phyloP scores from a whole-genome alignment of 2,113 vertebrate species.

The Mesocricetus auratus region DNA sequence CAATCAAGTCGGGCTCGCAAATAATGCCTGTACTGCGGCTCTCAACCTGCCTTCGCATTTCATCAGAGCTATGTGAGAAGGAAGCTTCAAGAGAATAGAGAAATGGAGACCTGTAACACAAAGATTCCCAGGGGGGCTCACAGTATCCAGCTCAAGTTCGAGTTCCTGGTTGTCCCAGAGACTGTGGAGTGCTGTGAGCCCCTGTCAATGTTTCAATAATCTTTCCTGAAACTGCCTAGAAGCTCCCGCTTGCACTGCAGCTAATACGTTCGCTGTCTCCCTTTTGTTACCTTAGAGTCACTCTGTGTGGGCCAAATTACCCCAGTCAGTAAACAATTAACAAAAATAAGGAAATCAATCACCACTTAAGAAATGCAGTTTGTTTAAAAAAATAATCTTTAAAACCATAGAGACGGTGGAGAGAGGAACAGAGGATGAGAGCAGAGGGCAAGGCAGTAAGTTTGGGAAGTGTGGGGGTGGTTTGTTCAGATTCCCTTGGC shows the following conservation, averaged over 20 bases:
- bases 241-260: too few relatives aligned
- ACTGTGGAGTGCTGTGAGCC: neutral
- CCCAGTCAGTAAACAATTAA: slow-evolving; percentile 44
- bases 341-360: slow-evolving; percentile 59
- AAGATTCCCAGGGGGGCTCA: too few relatives aligned
- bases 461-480: neutral
- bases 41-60: neutral
- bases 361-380: slow-evolving; percentile 50
- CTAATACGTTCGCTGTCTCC: neutral
- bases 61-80: neutral
- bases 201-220: neutral
- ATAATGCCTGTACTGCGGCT: neutral
- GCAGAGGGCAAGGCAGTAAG: neutral
- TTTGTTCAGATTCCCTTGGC: neutral
- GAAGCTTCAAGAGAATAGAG: neutral
- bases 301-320: slow-evolving; percentile 14
- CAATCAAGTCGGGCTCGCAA: slow-evolving; percentile 21
- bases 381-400: slow-evolving; percentile 43
- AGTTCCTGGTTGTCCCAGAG: neutral
- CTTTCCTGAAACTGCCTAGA: neutral
- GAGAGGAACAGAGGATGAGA: neutral
- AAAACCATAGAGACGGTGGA: neutral
- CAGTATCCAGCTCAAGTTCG: neutral
- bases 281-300: slow-evolving; percentile 5
- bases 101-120: fast-evolving